A percentile compares a stretch with the other conserved stretches of the same genome.
Conservation (phyloP, 2,113 vertebrate species). For the Herpetotheres cachinnans region DNA sequence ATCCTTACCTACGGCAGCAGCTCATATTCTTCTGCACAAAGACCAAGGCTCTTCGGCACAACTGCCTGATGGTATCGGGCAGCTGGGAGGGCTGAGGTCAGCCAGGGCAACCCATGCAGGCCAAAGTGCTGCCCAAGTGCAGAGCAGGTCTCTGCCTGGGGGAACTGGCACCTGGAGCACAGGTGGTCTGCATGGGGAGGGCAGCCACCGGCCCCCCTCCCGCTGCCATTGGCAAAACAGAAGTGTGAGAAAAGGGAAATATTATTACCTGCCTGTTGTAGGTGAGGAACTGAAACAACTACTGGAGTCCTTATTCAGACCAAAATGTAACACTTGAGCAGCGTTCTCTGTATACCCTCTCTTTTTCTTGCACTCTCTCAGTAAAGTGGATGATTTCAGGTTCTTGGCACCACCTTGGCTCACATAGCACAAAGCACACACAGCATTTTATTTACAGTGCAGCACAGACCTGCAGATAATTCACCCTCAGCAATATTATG, state of each 20-base stretch:
- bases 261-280: background rate
- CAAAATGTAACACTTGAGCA: background rate
- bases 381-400: background rate
- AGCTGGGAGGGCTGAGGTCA: background rate
- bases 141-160: background rate
- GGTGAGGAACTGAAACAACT: background rate
- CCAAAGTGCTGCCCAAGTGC: background rate
- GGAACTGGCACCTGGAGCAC: accelerated
- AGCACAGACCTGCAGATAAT: background rate
- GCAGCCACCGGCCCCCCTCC: background rate
- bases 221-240: background rate
- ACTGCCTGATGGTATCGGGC: background rate
- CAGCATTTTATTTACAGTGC: slow-evolving; percentile 19
- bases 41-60: accelerated
- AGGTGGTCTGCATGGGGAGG: background rate
- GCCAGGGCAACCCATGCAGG: background rate
- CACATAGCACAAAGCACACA: background rate
- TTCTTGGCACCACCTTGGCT: background rate
- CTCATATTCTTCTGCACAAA: background rate
- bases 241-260: background rate
- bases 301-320: background rate
- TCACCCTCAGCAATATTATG: background rate
- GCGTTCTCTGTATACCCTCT: background rate
- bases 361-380: background rate
- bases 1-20: background rate